Evolutionary conservation across 1,140 invertebrate species (phyloP).

Genomic region (Orussus abietinus): DNA sequence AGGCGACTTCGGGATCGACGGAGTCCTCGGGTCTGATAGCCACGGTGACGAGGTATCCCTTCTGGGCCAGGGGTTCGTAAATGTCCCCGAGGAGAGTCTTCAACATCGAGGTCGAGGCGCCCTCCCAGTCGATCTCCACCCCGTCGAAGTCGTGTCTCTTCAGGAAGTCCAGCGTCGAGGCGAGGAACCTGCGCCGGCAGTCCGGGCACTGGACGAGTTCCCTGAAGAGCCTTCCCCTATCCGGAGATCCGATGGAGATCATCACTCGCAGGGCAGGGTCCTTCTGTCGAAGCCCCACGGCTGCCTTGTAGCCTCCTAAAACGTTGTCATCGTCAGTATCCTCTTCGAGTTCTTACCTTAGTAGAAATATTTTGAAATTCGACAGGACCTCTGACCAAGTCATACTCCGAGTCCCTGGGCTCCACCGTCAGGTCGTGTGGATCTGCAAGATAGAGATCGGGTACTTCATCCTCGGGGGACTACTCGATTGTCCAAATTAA

Average conservation of each 20-base stretch:
- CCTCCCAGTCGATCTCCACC: conserved; percentile 62
- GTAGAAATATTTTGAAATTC: background rate
- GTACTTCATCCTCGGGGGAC: too few relatives aligned
- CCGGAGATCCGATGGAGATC: conserved; percentile 31
- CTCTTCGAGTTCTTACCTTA: too few relatives aligned
- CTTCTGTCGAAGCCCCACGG: conserved; percentile 51
- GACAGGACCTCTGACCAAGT: conserved; percentile 56
- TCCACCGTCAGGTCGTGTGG: conserved; percentile 59
- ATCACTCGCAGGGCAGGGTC: conserved; percentile 56
- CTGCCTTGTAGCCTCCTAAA: conserved; percentile 56
- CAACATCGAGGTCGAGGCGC: conserved; percentile 20
- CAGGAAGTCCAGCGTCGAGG: conserved; percentile 56
- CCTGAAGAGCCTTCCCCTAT: conserved; percentile 16
- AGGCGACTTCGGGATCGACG: conserved; percentile 30
- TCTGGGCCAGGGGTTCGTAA: conserved; percentile 16
- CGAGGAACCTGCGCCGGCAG: conserved; percentile 51
- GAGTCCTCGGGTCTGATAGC: conserved; percentile 30
- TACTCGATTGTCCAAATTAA: too few relatives aligned
- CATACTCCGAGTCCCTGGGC: conserved; percentile 56
- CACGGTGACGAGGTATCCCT: conserved; percentile 31
- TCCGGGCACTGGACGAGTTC: conserved; percentile 27
- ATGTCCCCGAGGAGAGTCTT: conserved; percentile 26
- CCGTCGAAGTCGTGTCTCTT: conserved; percentile 60
- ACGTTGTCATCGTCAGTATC: too few relatives aligned
- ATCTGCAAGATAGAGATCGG: too few relatives aligned